Percentiles rank a stretch among this genome's conserved stretches.
Evolutionary conservation across 2,888 invertebrate species (phyloP).

Genomic region (Trachelus troglodyta): DNA sequence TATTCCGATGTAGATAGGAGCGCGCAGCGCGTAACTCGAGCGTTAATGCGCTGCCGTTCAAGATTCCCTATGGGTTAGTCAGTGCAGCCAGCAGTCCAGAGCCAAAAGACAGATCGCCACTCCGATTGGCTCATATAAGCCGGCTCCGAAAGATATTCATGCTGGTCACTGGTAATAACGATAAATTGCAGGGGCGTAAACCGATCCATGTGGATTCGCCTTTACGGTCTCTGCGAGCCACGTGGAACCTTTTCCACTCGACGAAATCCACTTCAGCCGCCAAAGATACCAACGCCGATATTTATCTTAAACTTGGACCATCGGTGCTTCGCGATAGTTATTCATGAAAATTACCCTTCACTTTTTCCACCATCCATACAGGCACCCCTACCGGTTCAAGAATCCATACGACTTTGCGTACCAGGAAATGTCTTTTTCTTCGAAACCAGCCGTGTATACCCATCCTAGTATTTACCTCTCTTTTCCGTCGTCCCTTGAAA

Average conservation of each 20-base stretch:
- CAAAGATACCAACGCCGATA: neutral
- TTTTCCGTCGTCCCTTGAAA: neutral
- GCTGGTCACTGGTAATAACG: slow-evolving; percentile 57
- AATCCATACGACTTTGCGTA: neutral
- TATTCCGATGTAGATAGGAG: slow-evolving; percentile 60
- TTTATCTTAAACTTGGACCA: neutral
- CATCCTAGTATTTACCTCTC: neutral
- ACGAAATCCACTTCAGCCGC: neutral
- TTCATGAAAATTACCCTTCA: neutral
- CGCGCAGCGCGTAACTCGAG: slow-evolving; percentile 55
- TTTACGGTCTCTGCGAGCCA: neutral
- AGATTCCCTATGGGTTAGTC: slow-evolving; percentile 15
- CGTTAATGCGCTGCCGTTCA: slow-evolving; percentile 48
- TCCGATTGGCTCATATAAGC: slow-evolving; percentile 45
- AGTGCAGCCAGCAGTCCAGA: slow-evolving; percentile 26
- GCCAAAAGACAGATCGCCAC: slow-evolving; percentile 43
- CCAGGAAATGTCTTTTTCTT: neutral
- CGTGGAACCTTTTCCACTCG: neutral
- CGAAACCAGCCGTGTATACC: neutral
- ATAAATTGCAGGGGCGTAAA: slow-evolving; percentile 55
- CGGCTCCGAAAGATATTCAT: slow-evolving; percentile 51
- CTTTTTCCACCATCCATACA: neutral
- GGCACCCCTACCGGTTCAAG: neutral
- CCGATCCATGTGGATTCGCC: slow-evolving; percentile 20
- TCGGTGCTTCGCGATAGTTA: neutral